Evolutionary conservation across 64 coral and sea anemone genomes (phyloP).

Genomic region (Stichodactyla helianthus): DNA sequence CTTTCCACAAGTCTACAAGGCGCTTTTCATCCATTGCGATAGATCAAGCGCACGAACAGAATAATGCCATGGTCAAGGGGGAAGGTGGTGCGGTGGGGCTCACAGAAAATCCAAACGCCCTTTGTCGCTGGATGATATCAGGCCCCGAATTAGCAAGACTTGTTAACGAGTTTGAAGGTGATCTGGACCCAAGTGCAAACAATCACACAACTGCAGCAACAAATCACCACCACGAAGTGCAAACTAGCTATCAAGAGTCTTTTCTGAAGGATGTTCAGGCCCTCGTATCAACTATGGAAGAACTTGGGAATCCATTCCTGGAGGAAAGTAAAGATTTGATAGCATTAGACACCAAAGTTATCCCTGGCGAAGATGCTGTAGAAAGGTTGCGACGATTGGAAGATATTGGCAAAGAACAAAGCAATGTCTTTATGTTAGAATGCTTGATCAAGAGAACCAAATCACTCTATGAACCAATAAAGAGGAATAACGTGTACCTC

Average conservation of each 20-base stretch:
- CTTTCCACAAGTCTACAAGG: constrained; percentile 9
- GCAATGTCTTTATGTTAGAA: background rate
- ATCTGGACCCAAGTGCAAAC: constrained; percentile 8
- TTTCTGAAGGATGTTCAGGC: constrained; percentile 37
- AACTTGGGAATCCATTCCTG: constrained; percentile 28
- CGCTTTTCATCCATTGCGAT: constrained; percentile 47
- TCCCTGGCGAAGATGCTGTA: constrained; percentile 21
- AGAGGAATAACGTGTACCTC: constrained; percentile 10
- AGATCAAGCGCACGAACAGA: constrained; percentile 55
- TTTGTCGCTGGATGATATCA: constrained; percentile 47
- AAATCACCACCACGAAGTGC: constrained; percentile 29
- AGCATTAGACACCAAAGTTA: constrained; percentile 28
- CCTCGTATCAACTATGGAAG: constrained; percentile 25
- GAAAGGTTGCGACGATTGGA: background rate
- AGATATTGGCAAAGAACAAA: constrained; percentile 6
- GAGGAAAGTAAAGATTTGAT: constrained; percentile 21
- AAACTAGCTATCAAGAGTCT: constrained; percentile 14
- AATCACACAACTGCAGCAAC: background rate
- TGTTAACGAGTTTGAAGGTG: constrained; percentile 32
- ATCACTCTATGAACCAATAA: constrained; percentile 16
- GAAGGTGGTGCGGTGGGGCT: constrained; percentile 55
- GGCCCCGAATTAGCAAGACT: constrained; percentile 55
- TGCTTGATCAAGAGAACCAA: constrained; percentile 12
- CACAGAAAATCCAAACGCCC: constrained; percentile 52
- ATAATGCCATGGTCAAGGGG: constrained; percentile 56